Evolutionary conservation across 2,888 invertebrate species (phyloP), one percentile per base, ranked within the genome.

Genomic region (Periphyllus acericola): DNA sequence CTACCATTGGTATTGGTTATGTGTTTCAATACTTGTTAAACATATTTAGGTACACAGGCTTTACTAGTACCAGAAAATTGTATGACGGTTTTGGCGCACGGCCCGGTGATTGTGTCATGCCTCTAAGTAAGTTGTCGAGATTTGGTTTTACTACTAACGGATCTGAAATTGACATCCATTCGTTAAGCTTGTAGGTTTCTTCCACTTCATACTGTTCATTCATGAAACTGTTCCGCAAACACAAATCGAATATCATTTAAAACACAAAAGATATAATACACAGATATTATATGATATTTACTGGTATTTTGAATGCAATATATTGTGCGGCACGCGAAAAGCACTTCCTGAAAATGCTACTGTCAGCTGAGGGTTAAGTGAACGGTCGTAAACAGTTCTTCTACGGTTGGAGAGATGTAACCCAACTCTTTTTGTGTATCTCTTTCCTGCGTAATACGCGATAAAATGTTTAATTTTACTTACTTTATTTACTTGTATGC

Each of bases 281-380:
- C 29, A 52, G 4, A 9, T 9, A 46, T 9, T 8, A 9, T 1
- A 9, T 46, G 1, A 46, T 71, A 6, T 32, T 72, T 55, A 83
- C 74, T 74, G 34, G 55, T 74, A 83, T n/a, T n/a, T n/a, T 17
- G 40, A 46, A n/a, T 78, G 68, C 21, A 78, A 14, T n/a, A 52
- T 78, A 19, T 71, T 85, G 29, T 85, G 85, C 14, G 68, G 68
- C 25, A 85, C 34, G 34, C 85, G 60, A n/a, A 76, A 85, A 66
- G 68, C 78, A 34, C 76, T n/a, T 1, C 2, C 85, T 8, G 71
- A 1, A 52, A 85, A 85, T 52, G 52, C 85, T 8, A 85, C 17
- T 21, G 66, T 52, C n/a, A 76, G 36, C 34, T 76, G 76, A 21
- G 85, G 68, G 25, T 52, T 78, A 5, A 85, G 8, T 9, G 9